Percentiles rank a stretch among this genome's conserved stretches.
Conservation (phyloP, 1,140 invertebrate genomes). For the Liolophura sinensis region DNA sequence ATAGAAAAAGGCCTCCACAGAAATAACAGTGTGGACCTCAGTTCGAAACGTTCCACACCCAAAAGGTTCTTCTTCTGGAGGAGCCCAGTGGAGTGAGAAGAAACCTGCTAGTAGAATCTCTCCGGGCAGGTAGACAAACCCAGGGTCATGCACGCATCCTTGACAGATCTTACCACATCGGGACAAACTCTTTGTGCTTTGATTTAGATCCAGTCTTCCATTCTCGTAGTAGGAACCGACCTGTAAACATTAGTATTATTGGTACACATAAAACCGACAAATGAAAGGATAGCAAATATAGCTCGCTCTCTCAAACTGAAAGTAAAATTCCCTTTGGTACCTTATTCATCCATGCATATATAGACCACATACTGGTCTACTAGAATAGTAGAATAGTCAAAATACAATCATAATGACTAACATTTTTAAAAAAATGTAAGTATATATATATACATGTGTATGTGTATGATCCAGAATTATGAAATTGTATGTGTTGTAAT, state of each 20-base stretch:
- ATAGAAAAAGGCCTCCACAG: slow-evolving; percentile 30
- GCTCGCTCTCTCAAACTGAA: background rate
- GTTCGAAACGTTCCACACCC: slow-evolving; percentile 25
- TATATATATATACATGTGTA: too few species aligned
- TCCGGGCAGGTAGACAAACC: slow-evolving; percentile 31
- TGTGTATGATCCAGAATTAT: too few species aligned
- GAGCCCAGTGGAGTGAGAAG: slow-evolving; percentile 27
- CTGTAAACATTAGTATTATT: slow-evolving; percentile 10
- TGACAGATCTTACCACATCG: slow-evolving; percentile 18
- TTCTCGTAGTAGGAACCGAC: background rate
- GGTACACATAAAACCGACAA: slow-evolving; percentile 3
- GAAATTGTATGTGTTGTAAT: too few species aligned
- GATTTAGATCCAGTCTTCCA: background rate
- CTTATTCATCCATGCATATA: too few species aligned
- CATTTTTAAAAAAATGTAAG: too few species aligned
- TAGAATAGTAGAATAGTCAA: too few species aligned
- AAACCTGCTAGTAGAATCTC: slow-evolving; percentile 36
- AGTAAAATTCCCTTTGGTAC: background rate
- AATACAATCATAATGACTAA: too few species aligned
- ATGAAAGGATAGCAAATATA: slow-evolving; percentile 3
- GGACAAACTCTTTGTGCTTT: slow-evolving; percentile 13
- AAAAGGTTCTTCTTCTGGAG: slow-evolving; percentile 10
- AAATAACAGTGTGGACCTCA: slow-evolving; percentile 19
- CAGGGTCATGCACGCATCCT: slow-evolving; percentile 6
- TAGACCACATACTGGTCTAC: too few species aligned